Evolutionary conservation across 2,113 vertebrate species (phyloP).

Genomic region (Chiloscyllium plagiosum): DNA sequence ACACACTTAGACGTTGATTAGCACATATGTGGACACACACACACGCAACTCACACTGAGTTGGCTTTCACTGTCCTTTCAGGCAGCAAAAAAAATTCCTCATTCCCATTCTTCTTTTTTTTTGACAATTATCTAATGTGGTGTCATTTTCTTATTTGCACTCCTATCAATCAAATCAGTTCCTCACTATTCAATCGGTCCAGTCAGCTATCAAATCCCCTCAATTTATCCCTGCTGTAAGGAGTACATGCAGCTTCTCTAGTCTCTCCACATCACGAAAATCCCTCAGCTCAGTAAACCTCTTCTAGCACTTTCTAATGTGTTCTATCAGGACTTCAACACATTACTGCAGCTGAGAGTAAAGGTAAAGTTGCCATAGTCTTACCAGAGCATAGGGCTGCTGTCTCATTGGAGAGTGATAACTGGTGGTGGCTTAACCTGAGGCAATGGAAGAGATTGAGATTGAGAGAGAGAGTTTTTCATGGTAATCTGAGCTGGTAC

Average conservation of each 20-base stretch:
- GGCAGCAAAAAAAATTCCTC: background rate
- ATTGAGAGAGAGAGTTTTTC: too few species aligned
- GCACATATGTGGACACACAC: background rate
- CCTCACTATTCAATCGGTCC: background rate
- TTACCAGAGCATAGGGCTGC: too few species aligned
- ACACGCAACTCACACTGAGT: background rate
- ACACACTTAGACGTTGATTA: background rate
- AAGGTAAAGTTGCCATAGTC: too few species aligned
- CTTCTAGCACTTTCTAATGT: too few species aligned
- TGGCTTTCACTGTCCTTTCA: background rate
- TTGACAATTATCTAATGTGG: background rate
- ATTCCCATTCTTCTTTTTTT: background rate
- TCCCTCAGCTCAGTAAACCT: too few species aligned
- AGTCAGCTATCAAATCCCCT: background rate
- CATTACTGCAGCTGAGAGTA: too few species aligned
- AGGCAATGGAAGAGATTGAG: too few species aligned
- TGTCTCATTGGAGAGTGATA: too few species aligned
- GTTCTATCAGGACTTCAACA: too few species aligned
- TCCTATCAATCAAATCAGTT: background rate
- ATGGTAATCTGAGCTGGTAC: too few species aligned
- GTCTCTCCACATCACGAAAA: too few species aligned
- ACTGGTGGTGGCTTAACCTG: too few species aligned
- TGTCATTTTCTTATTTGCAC: background rate
- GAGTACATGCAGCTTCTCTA: background rate
- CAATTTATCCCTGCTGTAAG: background rate